Evolutionary conservation across 2,888 invertebrate genomes (phyloP), one percentile per base, ranked within the genome.

Genomic region (Hofmannophila pseudospretella): DNA sequence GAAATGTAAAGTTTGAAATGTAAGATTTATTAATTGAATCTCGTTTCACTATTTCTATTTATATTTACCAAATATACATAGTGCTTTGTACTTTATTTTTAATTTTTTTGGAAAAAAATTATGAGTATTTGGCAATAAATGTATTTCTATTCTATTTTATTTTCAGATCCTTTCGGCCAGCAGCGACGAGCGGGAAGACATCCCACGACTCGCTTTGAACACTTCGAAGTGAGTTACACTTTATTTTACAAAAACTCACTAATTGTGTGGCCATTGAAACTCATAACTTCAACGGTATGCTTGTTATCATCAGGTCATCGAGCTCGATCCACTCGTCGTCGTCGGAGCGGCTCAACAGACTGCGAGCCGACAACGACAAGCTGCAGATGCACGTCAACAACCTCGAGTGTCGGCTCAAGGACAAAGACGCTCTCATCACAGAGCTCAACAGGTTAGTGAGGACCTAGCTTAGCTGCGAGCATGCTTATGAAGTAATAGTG

Each of bases 391-490:
- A 79, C 34, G 55, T 81, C 30, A 53, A 58, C 41, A 67, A 72
- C 46, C 62, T 87, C 8, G 76, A 88, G 47, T 56, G 69, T 9
- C 47, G 80, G 9, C 66, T 88, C 4, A 49, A 55, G 2, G 86
- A 87, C 40, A 86, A 88, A 49, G 85, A 86, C 38, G 79, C 78
- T 0, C 77, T 86, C 34, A 87, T 87, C 39, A 44, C 71, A 0
- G 87, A 88, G 47, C 67, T 88, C 0, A 81, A 79, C 50, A 74
- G 80, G 85, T 82, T 2, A 43, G 22, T n/a, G n/a, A n/a, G n/a
- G n/a, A n/a, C n/a, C n/a, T n/a, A n/a, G n/a, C n/a, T n/a, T n/a
- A n/a, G n/a, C n/a, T n/a, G n/a, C n/a, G n/a, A n/a, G n/a, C n/a
- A n/a, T n/a, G n/a, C n/a, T n/a, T n/a, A n/a, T n/a, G n/a, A n/a